Percentiles rank a stretch among this genome's conserved stretches.
These are phyloP conservation scores for Antitype chi DNA, from an alignment of 2,888 invertebrate species.

Conservation along the genomic window DNA sequence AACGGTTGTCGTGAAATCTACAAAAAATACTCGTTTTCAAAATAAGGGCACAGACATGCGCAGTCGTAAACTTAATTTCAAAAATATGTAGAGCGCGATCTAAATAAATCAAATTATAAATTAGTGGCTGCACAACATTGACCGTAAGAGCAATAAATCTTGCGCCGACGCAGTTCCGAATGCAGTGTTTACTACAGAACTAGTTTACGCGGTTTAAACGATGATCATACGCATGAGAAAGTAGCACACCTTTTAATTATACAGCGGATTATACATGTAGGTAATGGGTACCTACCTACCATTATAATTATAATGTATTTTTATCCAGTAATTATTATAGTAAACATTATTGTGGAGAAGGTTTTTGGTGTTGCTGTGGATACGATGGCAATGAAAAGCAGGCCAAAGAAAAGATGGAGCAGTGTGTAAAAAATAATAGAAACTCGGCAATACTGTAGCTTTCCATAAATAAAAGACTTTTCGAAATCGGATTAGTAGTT, in stretches of 20 bases:
- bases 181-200: constrained; percentile 25
- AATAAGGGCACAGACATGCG: neutral
- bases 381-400: neutral
- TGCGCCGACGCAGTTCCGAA: constrained; percentile 32
- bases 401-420: neutral
- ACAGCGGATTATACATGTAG: neutral
- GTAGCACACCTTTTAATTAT: constrained; percentile 36
- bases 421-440: neutral
- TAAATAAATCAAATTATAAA: constrained; percentile 30
- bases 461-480: too few species aligned
- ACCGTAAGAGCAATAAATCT: constrained; percentile 46
- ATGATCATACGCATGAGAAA: constrained; percentile 42
- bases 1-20: too few species aligned
- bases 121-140: constrained; percentile 13
- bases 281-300: neutral
- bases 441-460: too few species aligned
- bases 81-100: neutral
- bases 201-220: constrained; percentile 25
- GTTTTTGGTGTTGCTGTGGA: neutral
- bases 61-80: neutral
- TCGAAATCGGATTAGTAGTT: too few species aligned
- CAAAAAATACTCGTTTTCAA: neutral
- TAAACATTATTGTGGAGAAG: constrained; percentile 6
- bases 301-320: constrained; percentile 8
- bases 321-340: neutral